Evolutionary conservation across 1,140 invertebrate genomes (phyloP).

Genomic region (Danaus plexippus): DNA sequence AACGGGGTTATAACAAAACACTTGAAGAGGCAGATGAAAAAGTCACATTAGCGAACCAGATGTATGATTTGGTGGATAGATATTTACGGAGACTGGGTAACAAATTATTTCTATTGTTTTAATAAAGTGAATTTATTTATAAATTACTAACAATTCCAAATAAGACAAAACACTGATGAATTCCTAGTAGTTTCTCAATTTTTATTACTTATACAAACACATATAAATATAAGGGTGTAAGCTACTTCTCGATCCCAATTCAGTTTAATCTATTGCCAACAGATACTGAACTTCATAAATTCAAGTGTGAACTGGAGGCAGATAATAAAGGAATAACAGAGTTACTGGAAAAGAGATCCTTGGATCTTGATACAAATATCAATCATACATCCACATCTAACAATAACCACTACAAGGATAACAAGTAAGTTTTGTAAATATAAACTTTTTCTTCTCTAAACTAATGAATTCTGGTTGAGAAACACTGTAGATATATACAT

Average conservation of each 20-base stretch:
- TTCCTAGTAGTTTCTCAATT: no score
- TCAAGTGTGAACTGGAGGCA: constrained; percentile 98
- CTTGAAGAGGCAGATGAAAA: constrained; percentile 93
- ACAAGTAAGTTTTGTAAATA: constrained; percentile 36
- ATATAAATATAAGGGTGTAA: no score
- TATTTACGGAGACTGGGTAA: constrained; percentile 88
- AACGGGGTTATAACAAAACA: constrained; percentile 92
- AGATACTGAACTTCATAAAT: constrained; percentile 95
- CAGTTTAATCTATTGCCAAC: constrained; percentile 1
- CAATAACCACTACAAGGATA: constrained; percentile 68
- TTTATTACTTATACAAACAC: no score
- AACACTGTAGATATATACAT: no score
- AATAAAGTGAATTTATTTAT: constrained; percentile 11
- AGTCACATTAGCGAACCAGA: constrained; percentile 92
- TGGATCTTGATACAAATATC: constrained; percentile 82
- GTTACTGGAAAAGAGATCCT: constrained; percentile 91
- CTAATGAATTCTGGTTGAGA: no score
- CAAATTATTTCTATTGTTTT: not conserved
- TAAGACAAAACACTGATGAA: no score
- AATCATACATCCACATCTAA: constrained; percentile 59
- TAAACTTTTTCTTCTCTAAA: not conserved
- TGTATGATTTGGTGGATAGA: constrained; percentile 94
- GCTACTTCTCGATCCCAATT: no score
- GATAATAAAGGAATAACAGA: constrained; percentile 99
- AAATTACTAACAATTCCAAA: constrained; percentile 7